A percentile compares a stretch with the other conserved stretches of the same genome.
Conservation (phyloP, 2,888 invertebrate genomes). For the Helleia helle region DNA sequence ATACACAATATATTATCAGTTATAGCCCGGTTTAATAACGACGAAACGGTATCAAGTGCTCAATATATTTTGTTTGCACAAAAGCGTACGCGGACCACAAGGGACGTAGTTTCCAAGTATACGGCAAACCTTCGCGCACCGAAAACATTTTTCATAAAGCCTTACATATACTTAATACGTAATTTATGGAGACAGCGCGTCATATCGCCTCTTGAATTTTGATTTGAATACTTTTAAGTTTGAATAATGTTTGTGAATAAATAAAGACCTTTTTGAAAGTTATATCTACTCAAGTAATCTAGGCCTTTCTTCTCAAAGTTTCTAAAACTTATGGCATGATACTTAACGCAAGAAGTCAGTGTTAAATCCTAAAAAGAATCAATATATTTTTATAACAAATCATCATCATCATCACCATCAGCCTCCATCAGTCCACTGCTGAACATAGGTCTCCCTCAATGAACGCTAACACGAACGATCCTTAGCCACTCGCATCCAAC, state of each 20-base stretch:
- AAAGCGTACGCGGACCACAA: constrained; percentile 31
- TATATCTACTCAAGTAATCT: no score
- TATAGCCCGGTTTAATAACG: constrained; percentile 24
- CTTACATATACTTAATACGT: constrained; percentile 62
- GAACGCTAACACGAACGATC: no score
- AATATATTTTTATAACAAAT: no score
- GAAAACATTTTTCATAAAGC: constrained; percentile 68
- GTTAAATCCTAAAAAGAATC: no score
- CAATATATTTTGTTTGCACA: constrained; percentile 44
- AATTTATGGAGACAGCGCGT: constrained; percentile 64
- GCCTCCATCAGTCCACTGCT: no score
- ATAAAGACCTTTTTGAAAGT: no score
- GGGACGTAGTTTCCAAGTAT: constrained; percentile 35
- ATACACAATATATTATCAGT: constrained; percentile 2
- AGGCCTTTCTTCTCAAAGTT: no score
- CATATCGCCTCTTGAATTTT: constrained; percentile 55
- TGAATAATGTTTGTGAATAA: constrained; percentile 1
- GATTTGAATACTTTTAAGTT: constrained; percentile 46
- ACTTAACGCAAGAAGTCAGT: no score
- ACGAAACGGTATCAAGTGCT: constrained; percentile 40
- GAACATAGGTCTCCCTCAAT: no score
- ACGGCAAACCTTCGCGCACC: constrained; percentile 34
- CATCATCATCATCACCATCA: no score
- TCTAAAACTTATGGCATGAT: no score
- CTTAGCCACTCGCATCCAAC: no score